Evolutionary conservation across 23 tunicate genomes (phyloP), one percentile per base, ranked within the genome.

Genomic region (Botrylloides violaceus): DNA sequence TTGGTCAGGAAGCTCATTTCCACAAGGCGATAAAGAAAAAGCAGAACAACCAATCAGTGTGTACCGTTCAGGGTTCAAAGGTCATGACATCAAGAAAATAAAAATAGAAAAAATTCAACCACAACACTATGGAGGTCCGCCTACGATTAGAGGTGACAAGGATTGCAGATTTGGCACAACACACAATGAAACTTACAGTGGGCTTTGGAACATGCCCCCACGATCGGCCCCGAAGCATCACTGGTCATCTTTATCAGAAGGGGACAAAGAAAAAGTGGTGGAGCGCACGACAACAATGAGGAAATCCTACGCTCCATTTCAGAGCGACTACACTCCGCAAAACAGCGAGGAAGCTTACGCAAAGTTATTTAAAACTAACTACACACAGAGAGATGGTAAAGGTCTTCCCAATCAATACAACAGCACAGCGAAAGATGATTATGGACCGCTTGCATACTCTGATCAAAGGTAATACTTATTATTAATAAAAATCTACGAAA

Each of bases 1-100:
- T 47, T 75, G 80, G 78, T 57, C 66, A 34, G 76, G 70, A 63
- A 87, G 82, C 48, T 64, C 66, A 18, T 61, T 87, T 62, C 95
- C 95, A 49, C 95, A 87, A 68, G 95, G 95, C 68, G 95, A 87
- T 49, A 76, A 70, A 59, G 86, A 80, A 61, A 81, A 80, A 48
- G 86, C 86, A 49, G 95, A 87, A 25, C 78, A 70, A 20, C 95
- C 86, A 29, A 63, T 81, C 9, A 82, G 87, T 3, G 60, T 36
- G 30, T 87, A 87, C 73, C 70, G 76, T 28, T 34, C 50, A 23
- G 76, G 77, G 20, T 79, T 71, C 36, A 49, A 12, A 15, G 77
- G 84, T n/a, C 78, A 72, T 72, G 78, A 80, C 61, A 72, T 38
- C 36, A 38, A 48, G 32, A 72, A 72, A 32, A 23, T 50, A 26